Percentiles rank a stretch among this genome's conserved stretches.
Evolutionary conservation across 2,888 invertebrate species (phyloP).

Genomic region (Drosophila birchii): DNA sequence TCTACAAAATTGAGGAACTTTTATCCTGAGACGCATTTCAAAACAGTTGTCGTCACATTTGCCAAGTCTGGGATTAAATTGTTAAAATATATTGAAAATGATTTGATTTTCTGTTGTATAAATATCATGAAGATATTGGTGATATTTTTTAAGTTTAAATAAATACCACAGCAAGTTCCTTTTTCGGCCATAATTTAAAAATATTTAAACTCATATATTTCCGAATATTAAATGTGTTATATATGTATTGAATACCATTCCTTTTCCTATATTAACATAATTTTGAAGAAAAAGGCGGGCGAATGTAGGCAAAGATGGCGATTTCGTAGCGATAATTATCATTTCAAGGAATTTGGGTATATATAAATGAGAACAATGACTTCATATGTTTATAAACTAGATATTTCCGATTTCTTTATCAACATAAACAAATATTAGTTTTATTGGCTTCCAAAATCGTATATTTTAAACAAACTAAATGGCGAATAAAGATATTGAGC

Average conservation of each 20-base stretch:
- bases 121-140: neutral
- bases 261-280: slow-evolving; percentile 18
- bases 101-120: slow-evolving; percentile 17
- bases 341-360: slow-evolving; percentile 14
- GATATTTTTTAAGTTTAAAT: slow-evolving; percentile 6
- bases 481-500: slow-evolving; percentile 17
- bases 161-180: slow-evolving; percentile 4
- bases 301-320: slow-evolving; percentile 5
- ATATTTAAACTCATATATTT: slow-evolving; percentile 1
- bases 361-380: slow-evolving; percentile 20
- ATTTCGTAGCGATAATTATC: slow-evolving; percentile 1
- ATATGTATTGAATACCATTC: neutral
- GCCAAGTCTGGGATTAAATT: slow-evolving; percentile 20
- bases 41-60: slow-evolving; percentile 30
- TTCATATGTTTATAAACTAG: slow-evolving; percentile 37
- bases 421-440: slow-evolving; percentile 36
- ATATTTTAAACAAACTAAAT: slow-evolving; percentile 17
- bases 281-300: slow-evolving; percentile 12
- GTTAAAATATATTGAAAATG: slow-evolving; percentile 26
- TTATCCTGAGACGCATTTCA: slow-evolving; percentile 37
- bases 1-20: slow-evolving; percentile 8
- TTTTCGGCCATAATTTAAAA: slow-evolving; percentile 6
- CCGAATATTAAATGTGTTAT: neutral
- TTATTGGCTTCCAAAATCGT: slow-evolving; percentile 5
- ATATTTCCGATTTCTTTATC: slow-evolving; percentile 31